phyloP scores from a whole-genome alignment of 2,113 vertebrate species.

The Crotalus helleri region DNA sequence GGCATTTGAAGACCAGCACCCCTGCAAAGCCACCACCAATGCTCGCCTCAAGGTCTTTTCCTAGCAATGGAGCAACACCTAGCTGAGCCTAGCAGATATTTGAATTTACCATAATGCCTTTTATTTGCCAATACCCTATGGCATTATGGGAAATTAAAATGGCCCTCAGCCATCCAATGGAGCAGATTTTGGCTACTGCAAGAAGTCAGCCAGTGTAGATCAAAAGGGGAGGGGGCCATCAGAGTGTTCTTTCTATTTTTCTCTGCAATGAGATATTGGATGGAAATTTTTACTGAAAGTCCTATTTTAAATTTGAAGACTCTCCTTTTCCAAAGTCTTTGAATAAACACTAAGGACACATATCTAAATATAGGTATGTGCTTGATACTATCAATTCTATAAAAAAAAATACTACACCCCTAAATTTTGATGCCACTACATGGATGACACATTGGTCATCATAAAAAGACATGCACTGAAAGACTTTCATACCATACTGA shows the following conservation, averaged over 20 bases:
- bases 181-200: background rate
- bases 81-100: background rate
- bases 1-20: background rate
- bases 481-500: too few species aligned
- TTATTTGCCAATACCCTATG: too few species aligned
- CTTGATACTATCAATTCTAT: background rate
- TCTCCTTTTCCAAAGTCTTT: background rate
- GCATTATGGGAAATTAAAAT: background rate
- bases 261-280: background rate
- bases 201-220: background rate
- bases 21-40: background rate
- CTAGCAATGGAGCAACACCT: background rate
- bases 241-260: background rate
- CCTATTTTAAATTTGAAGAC: background rate
- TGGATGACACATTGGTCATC: too few species aligned
- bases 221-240: background rate
- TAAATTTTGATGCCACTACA: too few species aligned
- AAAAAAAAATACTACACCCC: too few species aligned
- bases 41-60: background rate
- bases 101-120: background rate
- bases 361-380: background rate
- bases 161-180: background rate
- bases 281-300: background rate
- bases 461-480: too few species aligned
- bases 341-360: background rate